Evolutionary conservation across 1,140 invertebrate genomes (phyloP).

Genomic region (Ladona fulva): DNA sequence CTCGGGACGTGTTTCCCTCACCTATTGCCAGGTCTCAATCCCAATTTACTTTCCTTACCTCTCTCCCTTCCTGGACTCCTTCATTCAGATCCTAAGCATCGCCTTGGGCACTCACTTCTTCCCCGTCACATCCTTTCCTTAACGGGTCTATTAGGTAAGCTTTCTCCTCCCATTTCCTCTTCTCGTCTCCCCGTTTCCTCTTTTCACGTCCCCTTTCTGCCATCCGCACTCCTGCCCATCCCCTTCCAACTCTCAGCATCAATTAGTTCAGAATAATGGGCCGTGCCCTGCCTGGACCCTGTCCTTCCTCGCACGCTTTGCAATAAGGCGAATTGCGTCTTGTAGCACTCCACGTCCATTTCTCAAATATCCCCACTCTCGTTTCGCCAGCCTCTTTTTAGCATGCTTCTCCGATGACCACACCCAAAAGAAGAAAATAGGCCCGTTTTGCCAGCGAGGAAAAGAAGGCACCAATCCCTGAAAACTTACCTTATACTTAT

Average conservation of each 20-base stretch:
- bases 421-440: no score
- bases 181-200: neutral
- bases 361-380: no score
- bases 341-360: neutral
- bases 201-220: neutral
- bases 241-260: neutral
- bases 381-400: no score
- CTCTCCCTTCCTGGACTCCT: neutral
- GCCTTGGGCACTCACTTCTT: neutral
- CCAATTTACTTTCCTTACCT: neutral
- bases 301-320: neutral
- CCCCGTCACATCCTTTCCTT: neutral
- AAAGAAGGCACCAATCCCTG: neutral
- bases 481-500: neutral
- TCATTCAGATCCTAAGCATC: neutral
- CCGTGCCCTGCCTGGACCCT: neutral
- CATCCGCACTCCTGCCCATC: neutral
- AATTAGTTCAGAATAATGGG: slow-evolving; percentile 3
- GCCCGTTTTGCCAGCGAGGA: no score
- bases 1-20: neutral
- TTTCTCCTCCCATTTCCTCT: neutral
- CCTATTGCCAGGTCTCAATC: neutral
- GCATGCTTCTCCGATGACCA: no score
- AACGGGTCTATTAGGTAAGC: neutral
- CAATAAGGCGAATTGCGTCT: neutral